Conservation (phyloP, 2,797 vertebrate genomes). For the Sebastes elongatus region DNA sequence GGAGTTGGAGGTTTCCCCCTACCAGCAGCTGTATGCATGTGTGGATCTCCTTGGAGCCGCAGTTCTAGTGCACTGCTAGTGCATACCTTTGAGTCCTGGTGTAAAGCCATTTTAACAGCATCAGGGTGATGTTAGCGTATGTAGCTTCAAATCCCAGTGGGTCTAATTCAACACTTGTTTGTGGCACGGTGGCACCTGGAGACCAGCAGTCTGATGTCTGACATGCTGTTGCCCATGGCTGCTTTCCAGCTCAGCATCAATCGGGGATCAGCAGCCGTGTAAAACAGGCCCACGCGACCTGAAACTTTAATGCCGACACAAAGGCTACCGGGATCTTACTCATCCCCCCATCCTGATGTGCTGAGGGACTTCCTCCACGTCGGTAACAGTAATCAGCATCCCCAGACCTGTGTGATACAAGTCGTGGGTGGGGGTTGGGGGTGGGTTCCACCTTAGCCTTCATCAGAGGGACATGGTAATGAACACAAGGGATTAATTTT, state of each 20-base stretch:
- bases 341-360: constrained; percentile 49
- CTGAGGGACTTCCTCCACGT: constrained; percentile 61
- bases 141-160: constrained; percentile 67
- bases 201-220: constrained; percentile 73
- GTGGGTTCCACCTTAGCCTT: not conserved
- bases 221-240: constrained; percentile 86
- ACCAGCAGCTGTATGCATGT: not conserved
- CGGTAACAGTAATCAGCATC: constrained; percentile 43
- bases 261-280: constrained; percentile 62
- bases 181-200: constrained; percentile 71
- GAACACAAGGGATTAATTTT: constrained; percentile 63
- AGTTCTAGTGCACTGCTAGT: not conserved
- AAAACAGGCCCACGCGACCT: constrained; percentile 75
- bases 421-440: not conserved
- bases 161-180: constrained; percentile 80
- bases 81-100: constrained; percentile 30
- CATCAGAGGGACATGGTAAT: constrained; percentile 48
- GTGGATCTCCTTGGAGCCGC: not conserved
- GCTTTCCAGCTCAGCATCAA: constrained; percentile 78
- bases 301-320: constrained; percentile 86
- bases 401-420: constrained; percentile 18
- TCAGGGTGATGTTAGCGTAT: constrained; percentile 55
- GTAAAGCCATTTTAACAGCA: constrained; percentile 57
- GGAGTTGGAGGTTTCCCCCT: not conserved
- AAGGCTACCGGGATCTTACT: constrained; percentile 41